Conservation (phyloP, 2,888 invertebrate species). For the Himalopsyche anomala region DNA sequence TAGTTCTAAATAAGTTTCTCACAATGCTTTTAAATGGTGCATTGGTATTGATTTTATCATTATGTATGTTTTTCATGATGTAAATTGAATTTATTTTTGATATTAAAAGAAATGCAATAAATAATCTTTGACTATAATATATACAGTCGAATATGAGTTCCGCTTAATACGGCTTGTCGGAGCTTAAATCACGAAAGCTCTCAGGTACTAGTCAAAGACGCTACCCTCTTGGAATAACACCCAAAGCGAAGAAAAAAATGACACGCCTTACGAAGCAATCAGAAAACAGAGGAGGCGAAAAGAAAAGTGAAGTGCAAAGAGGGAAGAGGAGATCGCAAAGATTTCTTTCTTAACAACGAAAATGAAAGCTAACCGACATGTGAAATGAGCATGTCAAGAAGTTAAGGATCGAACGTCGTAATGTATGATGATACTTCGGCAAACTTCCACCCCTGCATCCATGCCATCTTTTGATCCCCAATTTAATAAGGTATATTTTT, state of each 20-base stretch:
- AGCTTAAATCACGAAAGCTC: conserved; percentile 48
- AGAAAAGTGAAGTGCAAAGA: conserved; percentile 43
- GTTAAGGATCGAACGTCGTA: conserved; percentile 58
- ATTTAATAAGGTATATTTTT: conserved; percentile 59
- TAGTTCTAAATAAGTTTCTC: too few species aligned
- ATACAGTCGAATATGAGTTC: conserved; percentile 40
- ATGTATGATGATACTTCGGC: conserved; percentile 57
- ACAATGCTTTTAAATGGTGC: too few species aligned
- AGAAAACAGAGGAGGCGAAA: conserved; percentile 48
- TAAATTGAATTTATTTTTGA: too few species aligned
- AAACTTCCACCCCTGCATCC: conserved; percentile 3
- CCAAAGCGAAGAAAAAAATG: conserved; percentile 59
- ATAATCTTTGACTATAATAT: not conserved
- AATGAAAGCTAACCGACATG: conserved; percentile 62
- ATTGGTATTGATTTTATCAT: too few species aligned
- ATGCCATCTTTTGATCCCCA: conserved; percentile 47
- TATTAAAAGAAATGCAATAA: not conserved
- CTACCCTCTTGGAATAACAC: conserved; percentile 47
- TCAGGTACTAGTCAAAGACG: conserved; percentile 36
- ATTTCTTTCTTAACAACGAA: conserved; percentile 47
- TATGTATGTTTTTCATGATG: too few species aligned
- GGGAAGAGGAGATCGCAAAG: conserved; percentile 14
- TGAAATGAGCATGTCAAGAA: conserved; percentile 65
- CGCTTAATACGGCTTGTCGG: conserved; percentile 46
- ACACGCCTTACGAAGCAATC: conserved; percentile 59